Evolutionary conservation across 2,797 vertebrate genomes (phyloP).

Genomic region (Furcifer pardalis): DNA sequence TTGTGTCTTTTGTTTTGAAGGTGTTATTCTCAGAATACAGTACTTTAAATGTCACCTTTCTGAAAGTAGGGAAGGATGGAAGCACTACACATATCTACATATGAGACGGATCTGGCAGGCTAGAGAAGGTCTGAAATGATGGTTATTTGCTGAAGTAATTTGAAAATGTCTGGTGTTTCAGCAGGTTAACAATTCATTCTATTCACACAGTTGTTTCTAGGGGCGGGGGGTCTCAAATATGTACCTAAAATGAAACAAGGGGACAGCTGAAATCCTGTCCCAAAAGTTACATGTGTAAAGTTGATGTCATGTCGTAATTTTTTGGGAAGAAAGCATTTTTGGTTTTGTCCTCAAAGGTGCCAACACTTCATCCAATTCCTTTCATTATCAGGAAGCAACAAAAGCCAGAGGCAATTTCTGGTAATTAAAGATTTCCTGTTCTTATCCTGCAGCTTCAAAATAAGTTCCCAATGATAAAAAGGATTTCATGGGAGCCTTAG

Average conservation of each 20-base stretch:
- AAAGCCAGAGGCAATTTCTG: too few species aligned
- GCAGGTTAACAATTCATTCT: not conserved
- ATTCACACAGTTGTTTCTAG: not conserved
- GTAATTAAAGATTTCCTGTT: too few species aligned
- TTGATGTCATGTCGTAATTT: too few species aligned
- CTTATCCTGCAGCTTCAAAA: too few species aligned
- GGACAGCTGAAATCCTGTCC: not conserved
- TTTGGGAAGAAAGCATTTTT: too few species aligned
- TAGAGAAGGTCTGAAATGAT: not conserved
- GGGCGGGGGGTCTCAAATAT: not conserved
- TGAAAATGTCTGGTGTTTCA: not conserved
- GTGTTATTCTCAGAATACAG: not conserved
- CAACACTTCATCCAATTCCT: too few species aligned
- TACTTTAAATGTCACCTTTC: not conserved
- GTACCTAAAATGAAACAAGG: not conserved
- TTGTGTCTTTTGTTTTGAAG: not conserved
- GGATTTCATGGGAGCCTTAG: too few species aligned
- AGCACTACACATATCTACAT: not conserved
- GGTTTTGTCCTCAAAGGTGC: too few species aligned
- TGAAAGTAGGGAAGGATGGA: not conserved
- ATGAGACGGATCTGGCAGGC: not conserved
- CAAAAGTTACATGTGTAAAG: too few species aligned
- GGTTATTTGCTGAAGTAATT: not conserved
- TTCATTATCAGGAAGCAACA: too few species aligned
- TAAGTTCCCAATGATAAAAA: too few species aligned